A percentile compares a stretch with the other conserved stretches of the same genome.
phyloP scores from a whole-genome alignment of 2,888 invertebrate genomes.

The Athrips mouffetella region DNA sequence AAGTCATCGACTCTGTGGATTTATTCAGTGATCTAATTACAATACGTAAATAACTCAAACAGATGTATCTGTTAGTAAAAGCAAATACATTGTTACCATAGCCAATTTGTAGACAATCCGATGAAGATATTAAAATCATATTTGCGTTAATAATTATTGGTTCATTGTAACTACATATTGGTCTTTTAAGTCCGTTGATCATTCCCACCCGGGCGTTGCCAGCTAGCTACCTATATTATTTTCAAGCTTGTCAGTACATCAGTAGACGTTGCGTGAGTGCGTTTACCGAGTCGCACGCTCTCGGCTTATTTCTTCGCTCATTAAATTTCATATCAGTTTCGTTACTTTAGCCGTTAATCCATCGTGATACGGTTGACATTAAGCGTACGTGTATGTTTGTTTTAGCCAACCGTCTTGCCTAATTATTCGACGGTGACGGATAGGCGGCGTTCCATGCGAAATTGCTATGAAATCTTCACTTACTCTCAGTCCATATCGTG shows the following conservation, averaged over 20 bases:
- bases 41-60: conserved; percentile 2
- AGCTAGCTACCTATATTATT: conserved; percentile 40
- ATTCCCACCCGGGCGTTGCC: conserved; percentile 55
- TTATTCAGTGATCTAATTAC: background rate
- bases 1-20: conserved; percentile 2
- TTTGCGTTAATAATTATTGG: conserved; percentile 4
- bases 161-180: conserved; percentile 14
- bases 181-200: conserved; percentile 41
- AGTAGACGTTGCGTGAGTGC: conserved; percentile 59
- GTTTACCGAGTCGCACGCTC: conserved; percentile 50
- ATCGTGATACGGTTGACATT: conserved; percentile 29
- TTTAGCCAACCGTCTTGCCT: conserved; percentile 37
- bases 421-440: conserved; percentile 65
- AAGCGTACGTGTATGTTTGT: conserved; percentile 28
- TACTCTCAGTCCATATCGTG: conserved; percentile 36
- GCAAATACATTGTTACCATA: background rate
- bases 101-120: background rate
- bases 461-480: conserved; percentile 62
- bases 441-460: conserved; percentile 61
- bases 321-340: conserved; percentile 20
- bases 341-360: conserved; percentile 29
- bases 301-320: conserved; percentile 32
- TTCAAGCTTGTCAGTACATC: conserved; percentile 46
- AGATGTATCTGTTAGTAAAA: background rate
- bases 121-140: background rate